These are phyloP conservation scores for Rousettus madagascariensis DNA, from an alignment of 2,797 vertebrate species.

Conservation along the genomic window DNA sequence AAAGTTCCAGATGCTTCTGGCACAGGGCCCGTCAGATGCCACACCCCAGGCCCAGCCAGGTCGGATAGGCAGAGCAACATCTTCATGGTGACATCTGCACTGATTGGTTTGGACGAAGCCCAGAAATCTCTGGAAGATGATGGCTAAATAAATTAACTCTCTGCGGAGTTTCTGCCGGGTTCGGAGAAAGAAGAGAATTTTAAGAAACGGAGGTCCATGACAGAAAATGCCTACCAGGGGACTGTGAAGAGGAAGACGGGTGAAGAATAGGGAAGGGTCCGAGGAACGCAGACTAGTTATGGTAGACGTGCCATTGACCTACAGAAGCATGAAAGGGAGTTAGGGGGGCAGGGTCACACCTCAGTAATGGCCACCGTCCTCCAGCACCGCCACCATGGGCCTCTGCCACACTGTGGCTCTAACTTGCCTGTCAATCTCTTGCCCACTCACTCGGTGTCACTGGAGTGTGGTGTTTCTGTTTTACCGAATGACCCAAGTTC, in stretches of 20 bases:
- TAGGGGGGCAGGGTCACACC: neutral
- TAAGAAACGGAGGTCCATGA: neutral
- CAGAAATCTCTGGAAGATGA: neutral
- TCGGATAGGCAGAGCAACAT: neutral
- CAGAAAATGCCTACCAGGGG: neutral
- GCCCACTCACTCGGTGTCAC: neutral
- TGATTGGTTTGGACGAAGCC: neutral
- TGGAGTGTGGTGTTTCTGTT: neutral
- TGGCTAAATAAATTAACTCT: neutral
- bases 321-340: neutral
- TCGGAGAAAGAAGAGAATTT: neutral
- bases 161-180: neutral
- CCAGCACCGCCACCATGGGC: rapidly evolving
- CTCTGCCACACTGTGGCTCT: neutral
- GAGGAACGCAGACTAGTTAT: neutral
- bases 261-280: neutral
- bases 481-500: neutral
- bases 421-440: neutral
- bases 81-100: neutral
- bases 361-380: neutral
- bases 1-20: neutral
- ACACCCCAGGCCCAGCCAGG: neutral
- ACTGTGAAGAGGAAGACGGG: neutral
- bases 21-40: neutral
- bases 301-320: neutral